These are phyloP conservation scores for Morbakka virulenta DNA, from an alignment of 30 jellyfish, hydroid and myxozoan genomes.

Conservation along the genomic window DNA sequence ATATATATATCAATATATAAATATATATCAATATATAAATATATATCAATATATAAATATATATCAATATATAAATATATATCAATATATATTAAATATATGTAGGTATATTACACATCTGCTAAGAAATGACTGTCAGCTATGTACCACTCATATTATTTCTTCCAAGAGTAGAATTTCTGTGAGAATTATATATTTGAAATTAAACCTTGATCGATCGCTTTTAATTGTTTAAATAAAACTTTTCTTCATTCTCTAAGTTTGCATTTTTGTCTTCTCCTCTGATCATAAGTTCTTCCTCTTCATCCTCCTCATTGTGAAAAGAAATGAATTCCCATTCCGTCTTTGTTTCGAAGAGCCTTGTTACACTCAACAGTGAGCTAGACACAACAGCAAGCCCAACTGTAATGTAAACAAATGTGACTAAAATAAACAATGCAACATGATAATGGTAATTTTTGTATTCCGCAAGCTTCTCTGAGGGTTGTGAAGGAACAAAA, in stretches of 20 bases:
- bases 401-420: constrained; percentile 79
- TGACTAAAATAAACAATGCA: constrained; percentile 74
- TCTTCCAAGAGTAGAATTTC: no score
- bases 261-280: constrained; percentile 49
- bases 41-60: no score
- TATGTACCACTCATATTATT: no score
- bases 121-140: no score
- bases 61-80: no score
- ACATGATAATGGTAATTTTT: constrained; percentile 64
- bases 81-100: no score
- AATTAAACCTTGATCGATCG: no score
- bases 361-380: constrained; percentile 73
- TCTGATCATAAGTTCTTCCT: constrained; percentile 63
- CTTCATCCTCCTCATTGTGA: constrained; percentile 64
- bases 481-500: constrained; percentile 88
- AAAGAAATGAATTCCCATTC: constrained; percentile 90
- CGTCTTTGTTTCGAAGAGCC: constrained; percentile 82
- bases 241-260: not conserved
- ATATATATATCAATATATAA: no score
- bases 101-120: no score
- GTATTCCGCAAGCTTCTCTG: constrained; percentile 24
- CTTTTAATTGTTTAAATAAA: not conserved
- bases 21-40: no score
- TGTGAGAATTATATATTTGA: no score
- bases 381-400: constrained; percentile 95